Evolutionary conservation across 1,140 invertebrate genomes (phyloP), one percentile per base, ranked within the genome.

Genomic region (Meloidogyne floridensis): DNA sequence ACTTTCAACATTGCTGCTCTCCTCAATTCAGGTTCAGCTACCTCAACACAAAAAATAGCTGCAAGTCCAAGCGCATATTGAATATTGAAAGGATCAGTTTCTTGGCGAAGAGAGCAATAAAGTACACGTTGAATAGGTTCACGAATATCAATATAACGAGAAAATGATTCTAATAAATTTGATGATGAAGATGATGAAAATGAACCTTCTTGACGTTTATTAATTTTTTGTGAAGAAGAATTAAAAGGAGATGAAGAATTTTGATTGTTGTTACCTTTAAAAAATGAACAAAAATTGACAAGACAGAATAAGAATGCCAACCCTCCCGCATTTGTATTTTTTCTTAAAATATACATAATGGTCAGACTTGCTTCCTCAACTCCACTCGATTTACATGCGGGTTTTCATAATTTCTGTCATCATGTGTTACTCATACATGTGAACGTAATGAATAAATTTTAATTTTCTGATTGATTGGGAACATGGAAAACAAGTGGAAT

Each of bases 81-180:
- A 6, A 95, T 94, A 90, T 97, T 97, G 80, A 93, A 92, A 2
- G 94, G 93, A 92, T 96, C 95, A 2, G 93, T 93, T 91, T 96
- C 95, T 53, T 94, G 93, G 92, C 95, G 93, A 20, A 97, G 91
- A 5, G 95, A 94, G 90, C 94, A 94, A 86, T 95, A 94, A 15
- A 97, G 91, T 13, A 96, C 92, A 90, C 96, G 95, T 91, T 95
- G 94, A 2, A 96, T 92, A 73, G 94, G 92, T 2, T 94, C 93
- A 89, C 95, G 94, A 6, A 96, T 91, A 83, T 94, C 94, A 9
- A 93, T 92, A 89, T 96, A 96, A 10, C 93, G 94, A 18, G 56
- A 72, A 54, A 72, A 72, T 18, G 59, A 10, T 15, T 81, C 77
- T 2, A 86, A 56, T 9, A 86, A 51, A 80, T 82, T 86, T 4